Percentiles rank a stretch among this genome's conserved stretches.
These are phyloP conservation scores for Nylanderia fulva DNA, from an alignment of 1,140 invertebrate genomes.

Conservation along the genomic window DNA sequence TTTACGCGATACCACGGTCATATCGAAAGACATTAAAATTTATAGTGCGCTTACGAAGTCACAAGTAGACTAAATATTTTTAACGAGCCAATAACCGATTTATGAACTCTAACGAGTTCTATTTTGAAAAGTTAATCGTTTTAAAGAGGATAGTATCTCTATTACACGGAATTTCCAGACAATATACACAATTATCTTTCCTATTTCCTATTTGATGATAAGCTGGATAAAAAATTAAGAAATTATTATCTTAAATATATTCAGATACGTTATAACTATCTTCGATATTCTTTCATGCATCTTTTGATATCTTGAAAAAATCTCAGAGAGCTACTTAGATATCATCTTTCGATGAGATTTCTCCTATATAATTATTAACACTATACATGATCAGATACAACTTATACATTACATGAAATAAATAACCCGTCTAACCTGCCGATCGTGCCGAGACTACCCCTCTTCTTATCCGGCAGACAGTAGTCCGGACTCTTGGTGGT, in stretches of 20 bases:
- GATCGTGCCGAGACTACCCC: constrained; percentile 88
- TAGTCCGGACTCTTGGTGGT: constrained; percentile 90
- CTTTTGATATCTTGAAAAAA: not conserved
- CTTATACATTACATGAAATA: not conserved
- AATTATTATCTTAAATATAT: not conserved
- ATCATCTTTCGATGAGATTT: not conserved
- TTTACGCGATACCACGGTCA: not conserved
- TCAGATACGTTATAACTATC: not conserved
- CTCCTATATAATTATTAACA: not conserved
- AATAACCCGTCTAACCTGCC: constrained; percentile 86
- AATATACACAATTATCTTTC: not conserved
- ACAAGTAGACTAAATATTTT: not conserved
- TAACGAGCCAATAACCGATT: constrained; percentile 18
- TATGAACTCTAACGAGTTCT: constrained; percentile 5
- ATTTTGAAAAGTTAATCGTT: not conserved
- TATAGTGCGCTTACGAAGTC: constrained; percentile 8
- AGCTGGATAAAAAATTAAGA: not conserved
- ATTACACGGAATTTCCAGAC: not conserved
- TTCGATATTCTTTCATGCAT: not conserved
- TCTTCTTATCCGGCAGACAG: constrained; percentile 88
- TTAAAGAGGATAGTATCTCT: not conserved
- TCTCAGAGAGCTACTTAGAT: not conserved
- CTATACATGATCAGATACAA: not conserved
- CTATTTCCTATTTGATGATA: not conserved
- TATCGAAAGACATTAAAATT: constrained; percentile 23